Percentiles rank a stretch among this genome's conserved stretches.
These are phyloP conservation scores for Siphlonurus alternatus DNA, from an alignment of 2,888 invertebrate species.

Conservation along the genomic window DNA sequence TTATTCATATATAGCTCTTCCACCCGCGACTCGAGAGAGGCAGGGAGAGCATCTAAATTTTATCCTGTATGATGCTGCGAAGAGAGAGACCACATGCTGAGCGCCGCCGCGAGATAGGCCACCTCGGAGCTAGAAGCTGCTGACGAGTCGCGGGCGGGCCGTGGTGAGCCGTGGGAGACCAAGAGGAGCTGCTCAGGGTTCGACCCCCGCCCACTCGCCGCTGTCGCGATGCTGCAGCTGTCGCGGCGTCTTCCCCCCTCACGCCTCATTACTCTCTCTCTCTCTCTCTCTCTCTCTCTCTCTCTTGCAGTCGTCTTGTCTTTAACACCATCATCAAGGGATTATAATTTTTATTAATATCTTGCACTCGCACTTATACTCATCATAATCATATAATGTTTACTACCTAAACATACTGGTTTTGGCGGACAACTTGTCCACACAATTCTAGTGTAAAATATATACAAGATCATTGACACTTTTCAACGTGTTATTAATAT, in stretches of 20 bases:
- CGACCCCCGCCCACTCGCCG: background rate
- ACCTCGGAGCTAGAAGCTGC: background rate
- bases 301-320: background rate
- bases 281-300: background rate
- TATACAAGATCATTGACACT: no score
- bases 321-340: background rate
- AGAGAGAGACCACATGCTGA: background rate
- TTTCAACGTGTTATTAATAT: no score
- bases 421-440: no score
- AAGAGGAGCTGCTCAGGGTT: background rate
- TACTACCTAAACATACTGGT: background rate
- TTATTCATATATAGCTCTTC: background rate
- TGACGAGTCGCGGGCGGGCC: no score
- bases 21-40: no score
- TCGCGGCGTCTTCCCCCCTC: no score
- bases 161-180: slow-evolving; percentile 1
- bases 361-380: background rate
- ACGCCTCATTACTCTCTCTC: no score
- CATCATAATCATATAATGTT: background rate
- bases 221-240: background rate
- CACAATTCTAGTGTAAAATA: no score
- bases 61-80: no score
- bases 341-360: background rate
- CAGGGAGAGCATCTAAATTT: background rate
- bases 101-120: background rate